Evolutionary conservation across 2,888 invertebrate genomes (phyloP).

Genomic region (Tetanocera ferruginea): DNA sequence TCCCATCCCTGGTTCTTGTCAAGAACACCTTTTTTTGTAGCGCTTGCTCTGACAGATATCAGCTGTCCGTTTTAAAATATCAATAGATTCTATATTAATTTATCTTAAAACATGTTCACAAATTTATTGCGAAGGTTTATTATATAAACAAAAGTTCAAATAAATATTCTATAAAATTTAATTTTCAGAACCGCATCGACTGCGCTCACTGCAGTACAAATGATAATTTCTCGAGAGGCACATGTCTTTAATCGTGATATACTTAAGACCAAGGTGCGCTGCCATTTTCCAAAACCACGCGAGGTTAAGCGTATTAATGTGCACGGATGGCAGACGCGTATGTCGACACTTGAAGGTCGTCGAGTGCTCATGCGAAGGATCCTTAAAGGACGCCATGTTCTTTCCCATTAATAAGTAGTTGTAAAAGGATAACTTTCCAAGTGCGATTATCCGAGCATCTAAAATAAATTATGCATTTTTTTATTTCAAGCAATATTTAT

Average conservation of each 20-base stretch:
- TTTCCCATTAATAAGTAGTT: conserved; percentile 76
- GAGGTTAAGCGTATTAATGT: conserved; percentile 79
- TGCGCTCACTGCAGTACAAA: conserved; percentile 52
- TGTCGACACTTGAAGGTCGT: conserved; percentile 79
- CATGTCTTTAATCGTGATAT: conserved; percentile 62
- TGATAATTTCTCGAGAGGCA: conserved; percentile 57
- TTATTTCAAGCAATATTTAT: no score
- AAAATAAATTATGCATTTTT: no score
- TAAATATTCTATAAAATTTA: conserved; percentile 3
- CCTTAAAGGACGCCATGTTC: conserved; percentile 79
- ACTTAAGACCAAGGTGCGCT: conserved; percentile 63
- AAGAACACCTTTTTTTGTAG: no score
- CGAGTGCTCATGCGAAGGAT: conserved; percentile 81
- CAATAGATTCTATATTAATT: not conserved
- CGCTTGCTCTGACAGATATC: not conserved
- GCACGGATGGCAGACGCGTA: conserved; percentile 79
- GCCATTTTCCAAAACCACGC: conserved; percentile 80
- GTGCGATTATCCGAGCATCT: no score
- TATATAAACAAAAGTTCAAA: no score
- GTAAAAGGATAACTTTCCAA: no score
- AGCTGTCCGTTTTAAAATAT: not conserved
- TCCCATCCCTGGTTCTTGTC: no score
- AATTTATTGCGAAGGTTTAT: conserved; percentile 57
- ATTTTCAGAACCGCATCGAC: conserved; percentile 52
- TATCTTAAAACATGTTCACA: conserved; percentile 54